Evolutionary conservation across 2,113 vertebrate species (phyloP).

Genomic region (Scortum barcoo): DNA sequence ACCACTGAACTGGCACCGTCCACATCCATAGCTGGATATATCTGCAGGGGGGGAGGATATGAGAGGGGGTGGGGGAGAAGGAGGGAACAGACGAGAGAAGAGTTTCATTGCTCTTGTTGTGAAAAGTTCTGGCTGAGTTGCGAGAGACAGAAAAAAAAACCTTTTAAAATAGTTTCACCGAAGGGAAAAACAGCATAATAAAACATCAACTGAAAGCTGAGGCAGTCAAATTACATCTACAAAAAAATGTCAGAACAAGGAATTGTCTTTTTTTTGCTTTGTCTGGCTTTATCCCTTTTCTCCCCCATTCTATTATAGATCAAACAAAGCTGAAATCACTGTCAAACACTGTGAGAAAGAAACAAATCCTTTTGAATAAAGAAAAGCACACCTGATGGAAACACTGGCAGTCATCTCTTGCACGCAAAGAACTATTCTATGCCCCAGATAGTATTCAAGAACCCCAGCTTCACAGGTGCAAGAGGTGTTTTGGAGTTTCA

Average conservation of each 20-base stretch:
- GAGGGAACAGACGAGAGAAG: neutral
- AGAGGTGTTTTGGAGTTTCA: conserved; percentile 45
- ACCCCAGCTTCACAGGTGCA: conserved; percentile 39
- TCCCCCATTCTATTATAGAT: conserved; percentile 51
- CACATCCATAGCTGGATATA: conserved; percentile 91
- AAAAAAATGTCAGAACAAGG: conserved; percentile 35
- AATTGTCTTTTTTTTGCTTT: conserved; percentile 33
- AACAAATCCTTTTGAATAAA: conserved; percentile 45
- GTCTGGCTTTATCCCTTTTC: conserved; percentile 28
- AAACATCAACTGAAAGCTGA: conserved; percentile 32
- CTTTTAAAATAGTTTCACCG: conserved; percentile 29
- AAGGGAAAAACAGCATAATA: conserved; percentile 35
- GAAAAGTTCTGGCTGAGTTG: conserved; percentile 41
- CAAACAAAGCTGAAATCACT: conserved; percentile 44
- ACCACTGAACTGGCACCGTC: conserved; percentile 94
- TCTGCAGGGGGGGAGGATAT: conserved; percentile 63
- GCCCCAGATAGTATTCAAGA: conserved; percentile 29
- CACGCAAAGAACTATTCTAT: conserved; percentile 13
- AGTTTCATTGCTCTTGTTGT: conserved; percentile 9
- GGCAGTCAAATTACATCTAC: conserved; percentile 43
- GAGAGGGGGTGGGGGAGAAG: conserved; percentile 1
- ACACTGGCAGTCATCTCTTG: conserved; percentile 25
- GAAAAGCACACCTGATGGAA: conserved; percentile 43
- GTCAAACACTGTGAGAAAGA: conserved; percentile 23
- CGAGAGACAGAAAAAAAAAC: neutral